Percentiles rank a stretch among this genome's conserved stretches.
Evolutionary conservation across 2,888 invertebrate species (phyloP).

Genomic region (Drosophila mimetica): DNA sequence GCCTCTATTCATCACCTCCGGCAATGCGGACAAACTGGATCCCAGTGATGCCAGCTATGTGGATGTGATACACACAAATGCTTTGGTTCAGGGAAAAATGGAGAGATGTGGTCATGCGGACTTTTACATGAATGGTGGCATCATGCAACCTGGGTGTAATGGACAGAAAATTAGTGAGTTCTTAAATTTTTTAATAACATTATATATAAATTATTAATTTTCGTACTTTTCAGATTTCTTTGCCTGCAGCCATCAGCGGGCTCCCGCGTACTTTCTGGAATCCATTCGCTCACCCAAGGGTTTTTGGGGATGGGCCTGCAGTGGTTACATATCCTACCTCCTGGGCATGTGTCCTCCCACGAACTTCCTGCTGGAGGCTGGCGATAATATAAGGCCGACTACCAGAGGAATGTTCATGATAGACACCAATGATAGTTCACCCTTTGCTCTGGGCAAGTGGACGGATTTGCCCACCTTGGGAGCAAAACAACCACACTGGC

Average conservation of each 20-base stretch:
- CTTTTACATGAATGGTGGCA: slow-evolving; percentile 90
- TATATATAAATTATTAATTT: rapidly evolving
- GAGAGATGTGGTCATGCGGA: slow-evolving; percentile 89
- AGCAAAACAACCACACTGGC: slow-evolving; percentile 52
- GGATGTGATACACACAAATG: slow-evolving; percentile 90
- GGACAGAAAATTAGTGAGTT: slow-evolving; percentile 84
- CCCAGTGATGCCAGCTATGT: slow-evolving; percentile 88
- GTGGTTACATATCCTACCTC: slow-evolving; percentile 86
- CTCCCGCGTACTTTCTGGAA: slow-evolving; percentile 88
- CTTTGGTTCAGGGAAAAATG: slow-evolving; percentile 88
- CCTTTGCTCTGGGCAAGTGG: slow-evolving; percentile 87
- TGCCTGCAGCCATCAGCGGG: slow-evolving; percentile 88
- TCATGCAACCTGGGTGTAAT: slow-evolving; percentile 88
- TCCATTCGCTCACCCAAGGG: slow-evolving; percentile 87
- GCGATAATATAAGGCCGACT: slow-evolving; percentile 84
- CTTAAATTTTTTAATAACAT: no score
- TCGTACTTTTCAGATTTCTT: slow-evolving; percentile 85
- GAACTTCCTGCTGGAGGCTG: slow-evolving; percentile 85
- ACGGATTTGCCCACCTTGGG: slow-evolving; percentile 82
- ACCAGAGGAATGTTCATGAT: slow-evolving; percentile 86
- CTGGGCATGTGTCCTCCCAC: slow-evolving; percentile 86
- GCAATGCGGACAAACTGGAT: slow-evolving; percentile 86
- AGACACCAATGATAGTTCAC: slow-evolving; percentile 86
- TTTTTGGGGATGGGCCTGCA: slow-evolving; percentile 89
- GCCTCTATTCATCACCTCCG: slow-evolving; percentile 87